Evolutionary conservation across 2,113 vertebrate species (phyloP).

Genomic region (Gnathonemus echidnorhynchus): DNA sequence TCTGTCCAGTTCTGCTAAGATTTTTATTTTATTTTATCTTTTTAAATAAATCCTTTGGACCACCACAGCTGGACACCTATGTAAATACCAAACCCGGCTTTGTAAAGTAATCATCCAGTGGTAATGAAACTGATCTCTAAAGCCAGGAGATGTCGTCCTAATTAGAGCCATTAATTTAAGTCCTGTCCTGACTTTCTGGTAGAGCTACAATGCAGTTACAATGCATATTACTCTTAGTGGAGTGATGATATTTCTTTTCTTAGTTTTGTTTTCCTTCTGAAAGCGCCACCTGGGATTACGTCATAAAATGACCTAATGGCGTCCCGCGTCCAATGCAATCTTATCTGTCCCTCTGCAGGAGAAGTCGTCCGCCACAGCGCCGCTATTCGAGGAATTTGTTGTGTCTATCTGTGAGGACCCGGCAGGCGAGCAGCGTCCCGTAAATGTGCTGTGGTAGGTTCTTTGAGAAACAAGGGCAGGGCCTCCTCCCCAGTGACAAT

Average conservation of each 20-base stretch:
- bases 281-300: not conserved
- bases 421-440: slow-evolving; percentile 56
- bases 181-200: not conserved
- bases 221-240: not conserved
- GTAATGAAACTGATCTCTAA: not conserved
- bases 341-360: slow-evolving; percentile 59
- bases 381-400: slow-evolving; percentile 77
- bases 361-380: slow-evolving; percentile 57
- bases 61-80: not conserved
- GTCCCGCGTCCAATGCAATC: not conserved
- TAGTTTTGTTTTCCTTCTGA: not conserved
- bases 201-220: not conserved
- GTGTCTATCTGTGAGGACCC: slow-evolving; percentile 73
- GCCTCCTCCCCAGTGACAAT: not conserved
- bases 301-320: not conserved
- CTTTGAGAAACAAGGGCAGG: not conserved
- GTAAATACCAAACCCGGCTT: not conserved
- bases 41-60: not conserved
- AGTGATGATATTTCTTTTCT: not conserved
- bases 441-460: slow-evolving; percentile 74
- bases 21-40: not conserved
- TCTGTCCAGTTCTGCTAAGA: not conserved
- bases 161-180: not conserved
- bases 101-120: not conserved
- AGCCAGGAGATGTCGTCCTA: not conserved